Base-by-base conservation (phyloP, 2,113 vertebrate species). In the Melanerpes aurifrons region DNA sequence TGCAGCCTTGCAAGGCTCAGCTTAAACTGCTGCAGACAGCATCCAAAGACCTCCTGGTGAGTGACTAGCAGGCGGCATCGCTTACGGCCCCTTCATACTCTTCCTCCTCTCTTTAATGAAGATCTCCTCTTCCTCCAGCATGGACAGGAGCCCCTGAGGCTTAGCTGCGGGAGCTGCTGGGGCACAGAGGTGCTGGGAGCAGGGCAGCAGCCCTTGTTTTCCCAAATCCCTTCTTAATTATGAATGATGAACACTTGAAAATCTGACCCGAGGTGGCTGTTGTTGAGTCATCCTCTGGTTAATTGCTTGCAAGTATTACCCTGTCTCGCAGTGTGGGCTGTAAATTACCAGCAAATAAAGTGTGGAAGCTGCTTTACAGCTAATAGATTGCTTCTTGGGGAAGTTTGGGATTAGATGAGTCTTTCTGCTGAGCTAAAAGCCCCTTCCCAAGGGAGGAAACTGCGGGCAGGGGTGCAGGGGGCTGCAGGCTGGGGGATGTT, bases 301-400 rank as follows among this genome's bases (percentile, higher is more conserved):
- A 96, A 95, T 91, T 90, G 91, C 93, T 91, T 78, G 73, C 94
- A 95, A 94, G 92, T 92, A 94, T 93, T 95, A 66, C 92, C 43
- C 71, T 57, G 84, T 76, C 94, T 94, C 63, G 3, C 95, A 83
- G 75, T 58, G 82, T 94, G 87, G 93, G 93, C 79, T 81, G 95
- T 91, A 95, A 96, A 95, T 96, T 91, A 78, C 72, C 45, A 56
- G 80, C 79, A 92, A 94, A 94, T 91, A 90, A 86, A 94, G 76
- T 14, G 89, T 54, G 66, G 93, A 92, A 91, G 76, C 93, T 95
- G 80, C 56, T 88, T 93, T 75, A 62, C 73, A 45, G 73, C 35
- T 94, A 58, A 92, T 88, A 8, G 32, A 86, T 77, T 75, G 93
- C 84, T 94, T 47, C 85, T 80, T 86, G 58, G 62, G 72, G 54